Evolutionary conservation across 1,140 invertebrate species (phyloP), one percentile per base, ranked within the genome.

Genomic region (Maniola jurtina): DNA sequence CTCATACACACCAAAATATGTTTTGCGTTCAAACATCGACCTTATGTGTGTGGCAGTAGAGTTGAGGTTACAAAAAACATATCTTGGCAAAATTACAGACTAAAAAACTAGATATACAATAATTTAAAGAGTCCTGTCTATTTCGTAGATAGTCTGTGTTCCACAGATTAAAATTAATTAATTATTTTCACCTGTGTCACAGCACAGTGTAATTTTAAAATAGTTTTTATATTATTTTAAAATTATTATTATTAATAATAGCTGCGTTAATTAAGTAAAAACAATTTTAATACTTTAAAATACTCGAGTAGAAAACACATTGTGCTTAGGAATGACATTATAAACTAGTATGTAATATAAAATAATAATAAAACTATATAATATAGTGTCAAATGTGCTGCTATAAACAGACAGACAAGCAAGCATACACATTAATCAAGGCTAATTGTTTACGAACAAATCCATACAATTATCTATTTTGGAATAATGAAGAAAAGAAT

Each of bases 21-120:
- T 78, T 68, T 71, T 16, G 38, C 59, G 63, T 73, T 69, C 66
- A 60, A 61, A 60, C 57, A 64, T 60, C 45, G 66, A 73, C 73
- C 71, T 72, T 73, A 58, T 45, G 73, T 70, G 66, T 66, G 67
- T 80, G 76, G 77, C 80, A 83, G 79, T 81, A 79, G 61, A 65
- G 45, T 64, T 71, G 56, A 66, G 64, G 45, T 66, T 73, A n/a
- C 63, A 65, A 68, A 64, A 76, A 77, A 79, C 81, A 76, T 76
- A 77, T 73, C 71, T 77, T 72, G 71, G 69, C 74, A 59, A 66
- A 70, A 58, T 58, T 70, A 77, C 45, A 61, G 2, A 65, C 55
- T 58, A 65, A 59, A 54, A 65, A 54, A 61, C 45, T 61, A 61
- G 45, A 61, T 61, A 56, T 61, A 61, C 64, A 78, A 81, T 80